Percentiles rank a stretch among this genome's conserved stretches.
These are phyloP conservation scores for Rhipidura dahli DNA, from an alignment of 2,113 vertebrate genomes.

Conservation along the genomic window DNA sequence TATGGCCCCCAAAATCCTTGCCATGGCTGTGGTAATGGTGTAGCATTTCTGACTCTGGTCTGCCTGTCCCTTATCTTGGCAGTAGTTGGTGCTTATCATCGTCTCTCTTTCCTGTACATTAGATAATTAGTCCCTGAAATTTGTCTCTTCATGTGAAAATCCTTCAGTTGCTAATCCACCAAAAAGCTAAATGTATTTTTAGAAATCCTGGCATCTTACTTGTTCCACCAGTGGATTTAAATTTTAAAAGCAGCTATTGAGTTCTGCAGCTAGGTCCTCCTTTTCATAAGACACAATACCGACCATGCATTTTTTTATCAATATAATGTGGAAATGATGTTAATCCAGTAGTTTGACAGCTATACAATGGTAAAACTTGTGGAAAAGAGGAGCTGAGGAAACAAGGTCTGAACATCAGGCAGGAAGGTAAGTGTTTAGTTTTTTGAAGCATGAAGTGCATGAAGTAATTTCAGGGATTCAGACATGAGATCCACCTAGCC, in stretches of 20 bases:
- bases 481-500: neutral
- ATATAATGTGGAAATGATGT: neutral
- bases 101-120: neutral
- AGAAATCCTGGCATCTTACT: neutral
- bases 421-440: neutral
- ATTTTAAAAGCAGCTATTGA: neutral
- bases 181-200: neutral
- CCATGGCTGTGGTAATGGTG: neutral
- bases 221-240: neutral
- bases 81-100: neutral
- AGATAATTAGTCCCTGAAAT: neutral
- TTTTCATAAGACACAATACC: neutral
- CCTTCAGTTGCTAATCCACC: neutral
- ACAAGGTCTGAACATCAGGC: neutral
- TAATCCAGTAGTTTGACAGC: neutral
- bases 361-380: neutral
- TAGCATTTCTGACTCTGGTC: neutral
- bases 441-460: neutral
- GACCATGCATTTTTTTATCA: neutral
- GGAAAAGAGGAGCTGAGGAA: neutral
- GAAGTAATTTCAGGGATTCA: neutral
- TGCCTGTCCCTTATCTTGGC: neutral
- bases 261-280: neutral
- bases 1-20: neutral
- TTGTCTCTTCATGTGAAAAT: neutral